These are phyloP conservation scores for Eupristina koningsbergeri DNA, from an alignment of 1,140 invertebrate genomes.

Conservation along the genomic window DNA sequence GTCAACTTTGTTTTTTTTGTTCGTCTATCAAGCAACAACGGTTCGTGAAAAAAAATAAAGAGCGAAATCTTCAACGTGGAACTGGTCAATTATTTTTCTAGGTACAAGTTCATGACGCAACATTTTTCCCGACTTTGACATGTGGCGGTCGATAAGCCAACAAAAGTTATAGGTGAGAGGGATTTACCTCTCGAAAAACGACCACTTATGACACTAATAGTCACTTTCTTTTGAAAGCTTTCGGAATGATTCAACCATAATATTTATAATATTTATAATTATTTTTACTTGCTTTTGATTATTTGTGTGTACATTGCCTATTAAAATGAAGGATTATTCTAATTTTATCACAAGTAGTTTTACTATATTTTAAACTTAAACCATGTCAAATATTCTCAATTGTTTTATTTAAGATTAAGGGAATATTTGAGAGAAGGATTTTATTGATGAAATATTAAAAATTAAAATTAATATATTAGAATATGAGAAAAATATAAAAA, in stretches of 20 bases:
- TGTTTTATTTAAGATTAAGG: too few species aligned
- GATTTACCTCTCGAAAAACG: not conserved
- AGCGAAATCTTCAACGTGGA: slow-evolving; percentile 23
- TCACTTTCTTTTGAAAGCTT: not conserved
- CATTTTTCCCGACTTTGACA: slow-evolving; percentile 21
- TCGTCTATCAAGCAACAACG: not conserved
- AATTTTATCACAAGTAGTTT: too few species aligned
- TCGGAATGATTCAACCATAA: not conserved
- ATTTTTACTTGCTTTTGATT: too few species aligned
- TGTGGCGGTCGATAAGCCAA: not conserved
- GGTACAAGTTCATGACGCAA: slow-evolving; percentile 14
- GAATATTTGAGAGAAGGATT: too few species aligned
- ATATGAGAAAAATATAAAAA: too few species aligned
- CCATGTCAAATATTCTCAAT: too few species aligned
- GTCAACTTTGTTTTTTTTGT: slow-evolving; percentile 20
- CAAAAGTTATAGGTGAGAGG: not conserved
- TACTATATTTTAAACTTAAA: too few species aligned
- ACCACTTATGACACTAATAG: not conserved
- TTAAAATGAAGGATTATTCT: too few species aligned
- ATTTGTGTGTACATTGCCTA: too few species aligned
- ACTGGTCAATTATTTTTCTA: slow-evolving; percentile 33
- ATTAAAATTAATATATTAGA: too few species aligned
- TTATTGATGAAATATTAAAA: too few species aligned
- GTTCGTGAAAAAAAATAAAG: not conserved
- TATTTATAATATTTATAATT: not conserved